Percentiles rank a stretch among this genome's conserved stretches.
Evolutionary conservation across 2,888 invertebrate species (phyloP).

Genomic region (Rhagonycha fulva): DNA sequence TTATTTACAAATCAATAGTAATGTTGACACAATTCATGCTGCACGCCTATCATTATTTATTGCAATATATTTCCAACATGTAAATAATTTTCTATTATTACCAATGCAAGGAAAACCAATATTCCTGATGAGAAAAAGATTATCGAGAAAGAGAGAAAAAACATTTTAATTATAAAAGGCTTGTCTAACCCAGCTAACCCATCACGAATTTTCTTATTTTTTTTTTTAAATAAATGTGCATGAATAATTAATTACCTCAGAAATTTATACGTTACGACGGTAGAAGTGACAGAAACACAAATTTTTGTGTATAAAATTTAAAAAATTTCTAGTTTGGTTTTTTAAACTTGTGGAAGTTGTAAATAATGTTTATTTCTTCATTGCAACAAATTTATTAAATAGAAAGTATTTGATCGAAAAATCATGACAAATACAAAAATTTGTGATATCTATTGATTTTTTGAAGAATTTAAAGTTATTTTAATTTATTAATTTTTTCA

Average conservation of each 20-base stretch:
- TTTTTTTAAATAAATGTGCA: neutral
- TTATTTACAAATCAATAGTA: neutral
- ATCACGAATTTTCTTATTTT: neutral
- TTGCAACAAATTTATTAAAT: neutral
- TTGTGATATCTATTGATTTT: neutral
- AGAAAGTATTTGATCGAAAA: neutral
- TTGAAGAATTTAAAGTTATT: neutral
- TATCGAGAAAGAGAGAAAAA: neutral
- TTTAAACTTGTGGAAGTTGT: neutral
- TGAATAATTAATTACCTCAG: neutral
- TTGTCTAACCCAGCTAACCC: neutral
- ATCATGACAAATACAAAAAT: neutral
- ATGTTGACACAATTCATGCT: neutral
- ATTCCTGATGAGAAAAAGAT: neutral
- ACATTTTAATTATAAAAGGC: neutral
- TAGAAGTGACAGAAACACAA: neutral
- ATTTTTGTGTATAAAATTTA: neutral
- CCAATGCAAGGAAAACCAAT: neutral
- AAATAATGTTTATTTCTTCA: neutral
- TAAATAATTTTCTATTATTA: constrained; percentile 1
- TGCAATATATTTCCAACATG: neutral
- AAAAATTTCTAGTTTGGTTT: neutral
- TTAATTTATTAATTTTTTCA: too few relatives aligned
- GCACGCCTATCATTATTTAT: neutral
- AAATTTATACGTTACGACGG: neutral